Base-by-base conservation (phyloP, 2,888 invertebrate genomes). In the Pantelozetes paolii region DNA sequence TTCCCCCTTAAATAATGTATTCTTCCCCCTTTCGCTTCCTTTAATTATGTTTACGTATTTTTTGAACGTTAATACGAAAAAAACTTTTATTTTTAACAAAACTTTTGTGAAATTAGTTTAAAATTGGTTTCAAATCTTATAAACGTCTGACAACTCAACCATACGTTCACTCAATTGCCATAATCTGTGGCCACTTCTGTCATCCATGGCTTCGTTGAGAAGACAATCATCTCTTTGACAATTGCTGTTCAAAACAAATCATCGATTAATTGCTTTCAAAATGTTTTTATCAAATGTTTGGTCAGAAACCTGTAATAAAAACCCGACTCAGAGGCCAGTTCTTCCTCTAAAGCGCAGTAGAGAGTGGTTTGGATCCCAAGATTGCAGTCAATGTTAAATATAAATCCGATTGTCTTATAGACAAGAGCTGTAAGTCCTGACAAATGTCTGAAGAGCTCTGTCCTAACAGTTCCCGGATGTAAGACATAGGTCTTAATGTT, bases 291-390 rank as follows among this genome's bases (percentile, higher is more conserved):
- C 8, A 9, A 48, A n/a, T n/a, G 48, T 5, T 48, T 15, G 20
- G 48, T 48, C 15, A 48, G 18, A 64, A 20, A 76, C 75, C 74
- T 74, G 69, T 78, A 82, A 73, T 79, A 79, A 74, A 80, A 79
- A 15, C 83, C 83, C 13, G 81, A 78, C 40, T 80, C 80, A 36
- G 79, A 78, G 23, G 80, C 79, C 71, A 82, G 75, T 32, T 79
- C 79, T 59, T 81, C 80, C 30, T 81, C 81, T 1, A 83, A 79
- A 40, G 82, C 81, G 79, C 90, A 90, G 81, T 90, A 87, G 74
- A 91, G 85, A 0, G 87, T 86, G 1, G 90, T 90, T 82, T 91
- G 91, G 0, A 91, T 90, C 2, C 84, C 84, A 77, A 82, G 82
- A 18, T 79, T 79, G 0, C 81, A 75, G 8, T 80, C 79, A 77